Base-by-base conservation (phyloP, 2,797 vertebrate species). In the Micromesistius poutassou region DNA sequence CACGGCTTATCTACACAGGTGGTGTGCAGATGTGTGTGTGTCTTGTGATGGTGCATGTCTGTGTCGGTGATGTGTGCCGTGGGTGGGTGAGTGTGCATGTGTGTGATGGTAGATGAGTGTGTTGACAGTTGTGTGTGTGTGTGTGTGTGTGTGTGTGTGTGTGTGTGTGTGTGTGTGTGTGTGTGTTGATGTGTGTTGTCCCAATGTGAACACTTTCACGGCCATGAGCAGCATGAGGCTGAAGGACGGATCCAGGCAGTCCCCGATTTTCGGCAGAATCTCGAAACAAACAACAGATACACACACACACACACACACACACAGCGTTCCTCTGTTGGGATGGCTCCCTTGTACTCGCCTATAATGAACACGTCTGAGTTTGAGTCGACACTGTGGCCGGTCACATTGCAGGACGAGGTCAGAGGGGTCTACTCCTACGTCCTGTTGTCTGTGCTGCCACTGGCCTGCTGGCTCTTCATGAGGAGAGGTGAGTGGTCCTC, bases 401-500 rank as follows among this genome's bases (percentile, higher is more conserved):
- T 25, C 0, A 7, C 16, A 19, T 8, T 40, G 62, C 79, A 7
- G 55, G 82, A 85, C 22, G 88, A 82, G 22, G 28, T 25, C 36
- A 12, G 28, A 77, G 79, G 79, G n/a, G 68, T 91, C 62, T 87
- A 86, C 55, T 66, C 82, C 0, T 19, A 91, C 1, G 7, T 89
- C 38, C 31, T 92, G 22, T 75, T 92, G 42, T 79, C 82, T n/a
- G 0, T 91, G 30, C 79, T 91, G 13, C 88, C 87, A 12, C 72
- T 91, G 46, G 85, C 77, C 72, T 88, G 76, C 77, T 89, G 87
- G 85, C 76, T 91, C 71, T 83, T 86, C 55, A 76, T 19, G 30
- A 85, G 35, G 28, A 86, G 78, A 86, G 89, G 88, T 91, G 83
- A 90, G 92, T 82, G 55, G 22, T 25, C 22, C 55, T 25, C 46